Percentiles rank a stretch among this genome's conserved stretches.
Conservation (phyloP, 1,140 invertebrate genomes). For the Brachionus sp. region DNA sequence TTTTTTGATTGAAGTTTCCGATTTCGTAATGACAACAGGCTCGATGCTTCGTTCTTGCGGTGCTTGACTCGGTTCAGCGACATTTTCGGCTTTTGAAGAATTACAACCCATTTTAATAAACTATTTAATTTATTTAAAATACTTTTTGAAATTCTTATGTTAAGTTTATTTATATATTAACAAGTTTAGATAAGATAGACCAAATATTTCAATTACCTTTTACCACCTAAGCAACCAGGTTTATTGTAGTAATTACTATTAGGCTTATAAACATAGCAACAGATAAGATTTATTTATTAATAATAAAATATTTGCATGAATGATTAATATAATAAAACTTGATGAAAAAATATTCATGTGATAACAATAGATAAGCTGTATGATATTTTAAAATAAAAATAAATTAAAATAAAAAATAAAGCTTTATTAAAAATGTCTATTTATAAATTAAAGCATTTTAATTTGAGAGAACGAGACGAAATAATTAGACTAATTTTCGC, state of each 20-base stretch:
- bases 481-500: conserved; percentile 47
- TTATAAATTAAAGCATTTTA: conserved; percentile 39
- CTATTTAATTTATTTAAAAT: background rate
- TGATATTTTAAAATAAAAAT: background rate
- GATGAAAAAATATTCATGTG: background rate
- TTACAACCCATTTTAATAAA: conserved; percentile 35
- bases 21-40: background rate
- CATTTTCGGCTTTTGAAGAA: background rate
- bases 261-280: background rate
- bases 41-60: background rate
- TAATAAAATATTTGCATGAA: background rate
- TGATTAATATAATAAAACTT: background rate
- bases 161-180: background rate
- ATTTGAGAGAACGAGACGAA: conserved; percentile 47
- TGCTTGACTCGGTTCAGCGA: background rate
- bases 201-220: background rate
- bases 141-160: background rate
- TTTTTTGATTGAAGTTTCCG: background rate
- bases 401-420: background rate
- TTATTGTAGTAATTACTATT: background rate
- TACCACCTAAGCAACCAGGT: conserved; percentile 6
- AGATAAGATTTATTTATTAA: background rate
- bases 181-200: conserved; percentile 19
- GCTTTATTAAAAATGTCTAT: background rate
- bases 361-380: background rate